Evolutionary conservation across 2,113 vertebrate genomes (phyloP).

Genomic region (cattle (Bos taurus)): ARS-UCD2.0 NC_037330.1:72175501-72176000

Average conservation of each 20-base stretch:
- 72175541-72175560: neutral
- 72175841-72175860: slow-evolving; percentile 22
- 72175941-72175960: neutral
- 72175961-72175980: neutral
- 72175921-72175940: slow-evolving; percentile 2
- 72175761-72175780: slow-evolving; percentile 14
- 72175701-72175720: neutral
- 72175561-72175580: neutral
- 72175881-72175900: neutral
- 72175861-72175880: slow-evolving; percentile 32
- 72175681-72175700: neutral
- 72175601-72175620: neutral
- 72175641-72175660: neutral
- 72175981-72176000: neutral
- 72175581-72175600: neutral
- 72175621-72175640: neutral
- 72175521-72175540: neutral
- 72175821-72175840: slow-evolving; percentile 31
- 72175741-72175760: neutral
- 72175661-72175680: neutral
- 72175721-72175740: slow-evolving; percentile 25
- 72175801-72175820: neutral
- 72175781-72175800: slow-evolving; percentile 10
- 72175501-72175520: neutral
- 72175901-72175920: neutral